Evolutionary conservation across 2,888 invertebrate genomes (phyloP), one percentile per base, ranked within the genome.

Genomic region (Polia nebulosa): DNA sequence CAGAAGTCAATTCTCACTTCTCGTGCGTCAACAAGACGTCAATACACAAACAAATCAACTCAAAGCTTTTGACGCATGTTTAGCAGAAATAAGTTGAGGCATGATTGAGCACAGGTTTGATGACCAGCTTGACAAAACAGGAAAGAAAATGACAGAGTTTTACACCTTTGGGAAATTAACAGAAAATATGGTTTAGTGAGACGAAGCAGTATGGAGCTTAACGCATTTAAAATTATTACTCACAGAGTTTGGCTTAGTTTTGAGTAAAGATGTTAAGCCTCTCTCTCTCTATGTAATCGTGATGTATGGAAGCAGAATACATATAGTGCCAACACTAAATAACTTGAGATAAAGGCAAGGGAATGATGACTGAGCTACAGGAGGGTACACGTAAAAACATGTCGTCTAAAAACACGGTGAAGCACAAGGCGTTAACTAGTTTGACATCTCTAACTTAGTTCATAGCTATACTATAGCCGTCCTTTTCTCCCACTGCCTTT

Each of bases 51-150:
- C 78, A 78, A 9, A 52, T 39, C 29, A 15, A 25, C 9, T 27
- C 22, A 4, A 57, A 34, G 22, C 32, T 77, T 76, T 72, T 71
- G 72, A 72, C 72, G 72, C 72, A 72, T 34, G 36, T n/a, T 78
- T 55, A 36, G 22, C 32, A 58, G 72, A 55, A 72, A 49, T 59
- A 34, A n/a, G 52, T 57, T 55, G 72, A 53, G 72, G 13, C 72
- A 68, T 27, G n/a, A 1, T 59, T 27, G 29, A 45, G 61, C 39
- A 41, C 39, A 47, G 13, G 52, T 56, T 20, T n/a, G 20, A 56
- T 52, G 47, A 9, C 4, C 39, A 22, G 15, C 6, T 55, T 20
- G 20, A 47, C 39, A 36, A 22, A 72, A 72, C 47, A 72, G 53
- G 72, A 59, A 71, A 71, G 78, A 3, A 58, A 53, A 51, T 20